These are phyloP conservation scores for Rallus crepitans DNA, from an alignment of 2,797 vertebrate species.

Conservation along the genomic window DNA sequence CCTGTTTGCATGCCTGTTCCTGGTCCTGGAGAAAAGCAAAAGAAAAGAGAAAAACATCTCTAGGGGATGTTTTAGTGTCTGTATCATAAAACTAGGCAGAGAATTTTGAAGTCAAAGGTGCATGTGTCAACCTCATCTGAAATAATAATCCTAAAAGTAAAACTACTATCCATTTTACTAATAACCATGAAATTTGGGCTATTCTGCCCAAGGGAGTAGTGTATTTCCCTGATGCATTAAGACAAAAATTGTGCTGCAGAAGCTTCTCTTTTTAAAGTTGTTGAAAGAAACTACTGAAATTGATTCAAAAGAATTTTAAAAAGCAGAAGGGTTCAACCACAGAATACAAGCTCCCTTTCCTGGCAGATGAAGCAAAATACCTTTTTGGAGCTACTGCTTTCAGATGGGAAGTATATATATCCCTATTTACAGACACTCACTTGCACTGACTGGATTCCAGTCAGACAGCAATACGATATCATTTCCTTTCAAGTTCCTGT, in stretches of 20 bases:
- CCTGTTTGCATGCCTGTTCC: not conserved
- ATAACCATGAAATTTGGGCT: not conserved
- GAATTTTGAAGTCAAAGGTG: not conserved
- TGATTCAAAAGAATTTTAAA: not conserved
- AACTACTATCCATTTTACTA: not conserved
- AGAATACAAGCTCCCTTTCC: not conserved
- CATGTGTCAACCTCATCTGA: not conserved
- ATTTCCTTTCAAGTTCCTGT: not conserved
- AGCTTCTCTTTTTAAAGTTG: not conserved
- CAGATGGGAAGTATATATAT: not conserved
- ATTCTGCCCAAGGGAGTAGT: not conserved
- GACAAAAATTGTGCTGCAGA: not conserved
- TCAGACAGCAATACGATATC: not conserved
- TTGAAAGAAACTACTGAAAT: not conserved
- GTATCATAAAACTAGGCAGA: not conserved
- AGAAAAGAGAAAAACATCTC: rapidly evolving
- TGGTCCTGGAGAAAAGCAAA: not conserved
- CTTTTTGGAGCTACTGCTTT: not conserved
- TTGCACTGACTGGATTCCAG: not conserved
- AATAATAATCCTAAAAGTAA: not conserved
- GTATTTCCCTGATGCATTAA: not conserved
- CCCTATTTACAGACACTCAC: not conserved
- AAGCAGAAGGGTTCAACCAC: not conserved
- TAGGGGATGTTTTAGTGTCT: not conserved
- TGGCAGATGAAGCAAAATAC: not conserved